Conservation (phyloP, 2,797 vertebrate species). For the Epinephelus awoara region DNA sequence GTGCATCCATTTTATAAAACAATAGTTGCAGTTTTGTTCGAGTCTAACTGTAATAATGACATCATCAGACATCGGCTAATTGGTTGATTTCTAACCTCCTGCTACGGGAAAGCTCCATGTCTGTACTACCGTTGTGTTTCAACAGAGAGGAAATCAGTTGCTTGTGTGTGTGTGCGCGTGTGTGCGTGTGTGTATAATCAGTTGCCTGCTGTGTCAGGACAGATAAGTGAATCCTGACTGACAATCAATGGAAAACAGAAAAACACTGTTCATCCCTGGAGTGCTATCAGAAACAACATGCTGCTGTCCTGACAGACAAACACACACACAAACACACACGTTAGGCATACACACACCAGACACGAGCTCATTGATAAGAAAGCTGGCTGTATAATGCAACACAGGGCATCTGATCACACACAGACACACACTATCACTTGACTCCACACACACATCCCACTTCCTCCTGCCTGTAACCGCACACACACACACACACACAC, state of each 20-base stretch:
- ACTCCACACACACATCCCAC: constrained; percentile 33
- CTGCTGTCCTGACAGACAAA: constrained; percentile 19
- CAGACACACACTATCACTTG: constrained; percentile 49
- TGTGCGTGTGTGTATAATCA: constrained; percentile 45
- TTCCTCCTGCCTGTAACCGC: constrained; percentile 31
- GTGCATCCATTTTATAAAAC: not conserved
- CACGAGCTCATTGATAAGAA: constrained; percentile 43
- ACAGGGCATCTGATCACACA: constrained; percentile 20
- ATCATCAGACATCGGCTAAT: not conserved
- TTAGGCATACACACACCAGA: constrained; percentile 1
- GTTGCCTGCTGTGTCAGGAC: constrained; percentile 53
- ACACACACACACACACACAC: constrained; percentile 11
- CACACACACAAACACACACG: constrained; percentile 5
- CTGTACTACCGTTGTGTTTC: constrained; percentile 25
- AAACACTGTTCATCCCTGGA: constrained; percentile 43
- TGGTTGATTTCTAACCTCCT: constrained; percentile 7
- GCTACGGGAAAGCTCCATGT: constrained; percentile 8
- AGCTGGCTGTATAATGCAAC: constrained; percentile 5
- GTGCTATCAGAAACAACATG: constrained; percentile 56
- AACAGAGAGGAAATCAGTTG: constrained; percentile 56
- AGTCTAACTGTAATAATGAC: not conserved
- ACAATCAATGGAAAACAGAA: constrained; percentile 67
- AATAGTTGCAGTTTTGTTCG: not conserved
- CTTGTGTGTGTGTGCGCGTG: constrained; percentile 32
- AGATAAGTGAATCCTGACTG: constrained; percentile 69